A percentile compares a stretch with the other conserved stretches of the same genome.
Evolutionary conservation across 1,140 invertebrate genomes (phyloP).

Genomic region (Copidosoma floridanum): DNA sequence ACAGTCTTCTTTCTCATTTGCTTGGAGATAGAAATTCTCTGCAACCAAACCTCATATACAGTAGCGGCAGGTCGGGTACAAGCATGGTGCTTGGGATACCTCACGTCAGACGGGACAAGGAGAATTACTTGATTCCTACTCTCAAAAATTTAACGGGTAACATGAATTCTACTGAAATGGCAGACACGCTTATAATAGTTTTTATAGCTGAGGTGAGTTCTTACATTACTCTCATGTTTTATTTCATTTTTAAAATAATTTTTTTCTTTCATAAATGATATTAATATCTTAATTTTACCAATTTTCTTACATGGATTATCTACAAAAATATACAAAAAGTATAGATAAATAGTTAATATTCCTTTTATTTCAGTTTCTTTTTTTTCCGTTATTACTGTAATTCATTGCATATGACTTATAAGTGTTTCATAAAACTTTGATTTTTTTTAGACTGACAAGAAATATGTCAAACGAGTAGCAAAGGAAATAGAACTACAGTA

Average conservation of each 20-base stretch:
- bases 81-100: constrained; percentile 85
- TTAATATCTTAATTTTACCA: too few relatives aligned
- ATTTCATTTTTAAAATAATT: too few relatives aligned
- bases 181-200: constrained; percentile 84
- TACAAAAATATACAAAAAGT: constrained; percentile 25
- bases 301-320: not conserved
- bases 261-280: too few relatives aligned
- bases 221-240: too few relatives aligned
- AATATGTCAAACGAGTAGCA: constrained; percentile 70
- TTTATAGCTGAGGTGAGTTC: constrained; percentile 79
- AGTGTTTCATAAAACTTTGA: too few relatives aligned
- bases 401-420: too few relatives aligned
- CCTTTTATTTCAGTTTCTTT: too few relatives aligned
- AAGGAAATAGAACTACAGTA: constrained; percentile 75
- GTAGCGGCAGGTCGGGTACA: constrained; percentile 70
- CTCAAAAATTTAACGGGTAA: constrained; percentile 83
- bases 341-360: constrained; percentile 1
- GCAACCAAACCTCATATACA: constrained; percentile 74
- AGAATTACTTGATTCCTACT: constrained; percentile 85
- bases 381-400: too few relatives aligned
- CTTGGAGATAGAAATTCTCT: constrained; percentile 76
- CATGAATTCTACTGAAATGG: constrained; percentile 73
- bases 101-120: constrained; percentile 84
- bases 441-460: constrained; percentile 65
- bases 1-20: constrained; percentile 85